Conservation (phyloP, 2,888 invertebrate species). For the Thymelicus acteon region DNA sequence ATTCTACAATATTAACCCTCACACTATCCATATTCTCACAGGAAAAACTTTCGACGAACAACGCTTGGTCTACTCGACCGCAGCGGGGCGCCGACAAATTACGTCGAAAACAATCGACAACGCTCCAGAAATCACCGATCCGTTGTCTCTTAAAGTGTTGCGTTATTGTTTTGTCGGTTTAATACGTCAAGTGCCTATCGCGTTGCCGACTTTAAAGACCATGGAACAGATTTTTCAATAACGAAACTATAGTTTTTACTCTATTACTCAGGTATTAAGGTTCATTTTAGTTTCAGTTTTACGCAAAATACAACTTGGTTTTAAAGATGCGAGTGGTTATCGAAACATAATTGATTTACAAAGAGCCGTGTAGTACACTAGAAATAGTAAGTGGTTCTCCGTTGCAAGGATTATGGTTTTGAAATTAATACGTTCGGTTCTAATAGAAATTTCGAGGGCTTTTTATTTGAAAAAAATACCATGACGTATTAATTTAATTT, state of each 20-base stretch:
- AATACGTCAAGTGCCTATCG: conserved; percentile 77
- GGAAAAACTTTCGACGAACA: conserved; percentile 58
- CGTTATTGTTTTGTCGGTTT: conserved; percentile 74
- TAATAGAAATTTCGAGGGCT: conserved; percentile 37
- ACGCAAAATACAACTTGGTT: conserved; percentile 42
- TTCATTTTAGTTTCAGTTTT: neutral
- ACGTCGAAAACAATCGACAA: conserved; percentile 65
- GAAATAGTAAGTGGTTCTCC: conserved; percentile 61
- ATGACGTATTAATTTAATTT: neutral
- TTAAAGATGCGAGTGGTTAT: conserved; percentile 71
- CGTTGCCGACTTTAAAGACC: conserved; percentile 54
- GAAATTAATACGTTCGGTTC: conserved; percentile 60
- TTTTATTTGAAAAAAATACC: conserved; percentile 19
- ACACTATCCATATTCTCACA: conserved; percentile 70
- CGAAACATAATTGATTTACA: conserved; percentile 73
- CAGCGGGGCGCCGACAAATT: conserved; percentile 56
- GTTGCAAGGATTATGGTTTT: conserved; percentile 46
- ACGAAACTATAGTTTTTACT: conserved; percentile 34
- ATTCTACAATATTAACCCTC: conserved; percentile 41
- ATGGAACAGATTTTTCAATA: neutral
- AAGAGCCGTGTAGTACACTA: conserved; percentile 62
- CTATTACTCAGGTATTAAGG: conserved; percentile 45
- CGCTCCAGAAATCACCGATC: conserved; percentile 68
- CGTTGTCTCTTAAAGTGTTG: conserved; percentile 70
- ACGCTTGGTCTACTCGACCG: conserved; percentile 50